Evolutionary conservation across 1,140 invertebrate genomes (phyloP).

Genomic region (Calephelis virginiensis): DNA sequence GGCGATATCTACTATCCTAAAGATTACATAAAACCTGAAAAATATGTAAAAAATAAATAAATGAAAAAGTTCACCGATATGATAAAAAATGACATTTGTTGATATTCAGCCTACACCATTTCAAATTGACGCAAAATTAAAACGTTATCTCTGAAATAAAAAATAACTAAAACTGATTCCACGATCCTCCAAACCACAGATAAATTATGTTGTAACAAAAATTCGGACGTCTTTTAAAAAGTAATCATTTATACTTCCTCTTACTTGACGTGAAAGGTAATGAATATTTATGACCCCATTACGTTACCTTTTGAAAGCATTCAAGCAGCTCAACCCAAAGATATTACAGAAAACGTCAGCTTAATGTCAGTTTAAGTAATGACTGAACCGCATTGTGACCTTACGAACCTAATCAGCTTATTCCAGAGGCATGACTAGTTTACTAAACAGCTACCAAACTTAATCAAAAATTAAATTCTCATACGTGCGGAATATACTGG

Average conservation of each 20-base stretch:
- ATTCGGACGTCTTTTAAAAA: constrained; percentile 2
- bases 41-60: too few species aligned
- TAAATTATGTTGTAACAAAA: background rate
- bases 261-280: constrained; percentile 17
- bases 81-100: too few species aligned
- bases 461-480: background rate
- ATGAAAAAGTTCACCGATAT: too few species aligned
- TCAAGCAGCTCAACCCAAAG: background rate
- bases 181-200: too few species aligned
- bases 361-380: constrained; percentile 13
- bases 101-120: too few species aligned
- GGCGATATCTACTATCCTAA: too few species aligned
- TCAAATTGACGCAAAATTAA: too few species aligned
- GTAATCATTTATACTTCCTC: constrained; percentile 1
- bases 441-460: background rate
- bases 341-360: constrained; percentile 13
- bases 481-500: background rate
- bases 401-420: constrained; percentile 8
- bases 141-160: too few species aligned
- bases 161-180: too few species aligned
- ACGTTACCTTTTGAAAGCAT: constrained; percentile 5
- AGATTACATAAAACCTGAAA: too few species aligned
- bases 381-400: constrained; percentile 3
- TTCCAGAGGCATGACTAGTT: constrained; percentile 6
- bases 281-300: constrained; percentile 14